These are phyloP conservation scores for Lycia hirtaria DNA, from an alignment of 2,888 invertebrate species.

Conservation along the genomic window DNA sequence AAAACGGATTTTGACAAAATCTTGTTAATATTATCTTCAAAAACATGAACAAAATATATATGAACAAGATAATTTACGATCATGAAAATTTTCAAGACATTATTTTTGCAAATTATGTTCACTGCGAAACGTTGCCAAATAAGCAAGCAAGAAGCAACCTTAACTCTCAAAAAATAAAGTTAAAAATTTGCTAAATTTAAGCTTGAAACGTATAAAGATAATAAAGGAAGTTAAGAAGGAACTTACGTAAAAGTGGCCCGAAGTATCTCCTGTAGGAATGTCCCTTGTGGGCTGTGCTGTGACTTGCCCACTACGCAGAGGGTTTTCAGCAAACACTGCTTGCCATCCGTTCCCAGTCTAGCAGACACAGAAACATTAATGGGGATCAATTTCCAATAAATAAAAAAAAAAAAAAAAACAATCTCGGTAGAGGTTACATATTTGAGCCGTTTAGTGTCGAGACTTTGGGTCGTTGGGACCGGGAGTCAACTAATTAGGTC, in stretches of 20 bases:
- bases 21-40: too few species aligned
- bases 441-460: too few species aligned
- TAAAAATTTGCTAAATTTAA: conserved; percentile 2
- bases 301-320: conserved; percentile 87
- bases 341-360: conserved; percentile 84
- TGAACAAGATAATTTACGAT: too few species aligned
- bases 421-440: too few species aligned
- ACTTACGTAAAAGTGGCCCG: conserved; percentile 89
- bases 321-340: conserved; percentile 87
- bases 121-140: not conserved
- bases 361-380: too few species aligned
- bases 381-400: too few species aligned
- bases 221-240: conserved; percentile 13
- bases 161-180: not conserved
- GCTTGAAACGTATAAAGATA: conserved; percentile 3
- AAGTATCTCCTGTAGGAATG: conserved; percentile 88
- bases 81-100: not conserved
- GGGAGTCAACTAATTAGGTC: too few species aligned
- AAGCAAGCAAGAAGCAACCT: not conserved
- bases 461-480: too few species aligned
- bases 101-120: not conserved
- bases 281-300: conserved; percentile 74
- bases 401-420: too few species aligned
- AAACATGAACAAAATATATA: too few species aligned
- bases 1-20: too few species aligned